Conservation (phyloP, 1,140 invertebrate genomes). For the Drosophila trapezifrons region DNA sequence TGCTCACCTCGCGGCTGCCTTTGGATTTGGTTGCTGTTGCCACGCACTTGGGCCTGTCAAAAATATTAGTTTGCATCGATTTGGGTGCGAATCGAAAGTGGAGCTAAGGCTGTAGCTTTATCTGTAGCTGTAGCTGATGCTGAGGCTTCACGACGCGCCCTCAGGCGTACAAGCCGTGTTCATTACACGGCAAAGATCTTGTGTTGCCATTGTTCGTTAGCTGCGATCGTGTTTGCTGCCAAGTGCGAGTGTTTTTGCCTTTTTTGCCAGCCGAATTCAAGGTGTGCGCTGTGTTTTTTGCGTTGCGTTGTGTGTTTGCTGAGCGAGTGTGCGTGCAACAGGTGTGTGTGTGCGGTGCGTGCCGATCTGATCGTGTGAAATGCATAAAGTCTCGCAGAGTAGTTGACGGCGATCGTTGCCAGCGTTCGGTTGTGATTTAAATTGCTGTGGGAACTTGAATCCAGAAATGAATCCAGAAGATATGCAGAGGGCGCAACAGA, state of each 20-base stretch:
- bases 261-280: slow-evolving; percentile 73
- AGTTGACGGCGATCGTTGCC: slow-evolving; percentile 57
- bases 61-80: slow-evolving; percentile 46
- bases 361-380: slow-evolving; percentile 78
- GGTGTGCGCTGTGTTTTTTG: slow-evolving; percentile 52
- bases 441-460: slow-evolving; percentile 32
- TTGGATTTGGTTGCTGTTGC: slow-evolving; percentile 27
- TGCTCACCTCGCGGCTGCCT: slow-evolving; percentile 67
- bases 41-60: slow-evolving; percentile 69
- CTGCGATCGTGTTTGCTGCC: slow-evolving; percentile 44
- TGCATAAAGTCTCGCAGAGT: slow-evolving; percentile 71
- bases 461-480: slow-evolving; percentile 59
- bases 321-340: slow-evolving; percentile 41
- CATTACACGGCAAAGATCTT: slow-evolving; percentile 63
- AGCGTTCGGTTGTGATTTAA: slow-evolving; percentile 64
- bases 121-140: slow-evolving; percentile 21
- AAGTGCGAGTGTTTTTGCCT: slow-evolving; percentile 58
- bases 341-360: slow-evolving; percentile 57
- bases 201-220: slow-evolving; percentile 58
- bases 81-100: slow-evolving; percentile 65
- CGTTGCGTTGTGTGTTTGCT: slow-evolving; percentile 6
- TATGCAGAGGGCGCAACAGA: slow-evolving; percentile 56
- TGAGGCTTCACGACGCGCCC: slow-evolving; percentile 45
- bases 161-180: slow-evolving; percentile 60
- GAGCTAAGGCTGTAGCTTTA: slow-evolving; percentile 23